phyloP scores from a whole-genome alignment of 2,113 vertebrate genomes.

The Embiotoca jacksoni region DNA sequence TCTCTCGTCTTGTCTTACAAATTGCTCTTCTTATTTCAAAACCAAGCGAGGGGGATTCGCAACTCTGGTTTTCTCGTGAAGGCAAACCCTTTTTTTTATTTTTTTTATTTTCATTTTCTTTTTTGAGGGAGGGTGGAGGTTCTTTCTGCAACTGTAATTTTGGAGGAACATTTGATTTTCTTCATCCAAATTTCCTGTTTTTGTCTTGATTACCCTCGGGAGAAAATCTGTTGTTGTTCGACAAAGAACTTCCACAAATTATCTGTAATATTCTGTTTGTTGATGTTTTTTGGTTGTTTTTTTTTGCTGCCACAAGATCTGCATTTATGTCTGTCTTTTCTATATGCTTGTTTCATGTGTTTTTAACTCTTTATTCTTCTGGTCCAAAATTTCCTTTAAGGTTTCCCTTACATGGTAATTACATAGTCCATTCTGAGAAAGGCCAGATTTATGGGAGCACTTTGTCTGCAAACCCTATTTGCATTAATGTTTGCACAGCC shows the following conservation, averaged over 20 bases:
- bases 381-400: neutral
- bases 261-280: slow-evolving; percentile 1
- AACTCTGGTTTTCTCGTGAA: slow-evolving; percentile 32
- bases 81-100: neutral
- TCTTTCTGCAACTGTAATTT: slow-evolving; percentile 18
- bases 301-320: too few species aligned
- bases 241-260: slow-evolving; percentile 31
- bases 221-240: slow-evolving; percentile 4
- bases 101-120: neutral
- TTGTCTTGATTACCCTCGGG: slow-evolving; percentile 40
- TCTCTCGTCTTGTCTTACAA: slow-evolving; percentile 51
- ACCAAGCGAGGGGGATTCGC: slow-evolving; percentile 49
- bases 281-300: neutral
- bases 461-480: neutral
- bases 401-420: neutral
- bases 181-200: slow-evolving; percentile 15
- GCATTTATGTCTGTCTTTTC: neutral
- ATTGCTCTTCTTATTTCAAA: slow-evolving; percentile 65
- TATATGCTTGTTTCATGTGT: neutral
- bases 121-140: neutral
- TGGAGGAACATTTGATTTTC: slow-evolving; percentile 6
- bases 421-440: neutral
- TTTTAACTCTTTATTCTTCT: neutral
- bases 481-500: neutral
- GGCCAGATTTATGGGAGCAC: neutral